Evolutionary conservation across 2,888 invertebrate species (phyloP).

Genomic region (Papilio protenor): DNA sequence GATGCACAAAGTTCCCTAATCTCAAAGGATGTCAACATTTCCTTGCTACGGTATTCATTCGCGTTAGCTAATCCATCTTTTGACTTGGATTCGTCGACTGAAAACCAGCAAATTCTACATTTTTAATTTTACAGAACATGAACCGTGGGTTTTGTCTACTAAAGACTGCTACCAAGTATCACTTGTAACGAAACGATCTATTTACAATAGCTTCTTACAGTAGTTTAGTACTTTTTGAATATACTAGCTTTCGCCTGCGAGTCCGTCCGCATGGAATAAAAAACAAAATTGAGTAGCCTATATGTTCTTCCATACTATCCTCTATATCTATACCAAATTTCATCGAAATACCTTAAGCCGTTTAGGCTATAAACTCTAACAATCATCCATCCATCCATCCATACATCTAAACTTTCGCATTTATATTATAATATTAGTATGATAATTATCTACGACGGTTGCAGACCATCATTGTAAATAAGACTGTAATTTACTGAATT

Average conservation of each 20-base stretch:
- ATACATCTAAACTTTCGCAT: too few relatives aligned
- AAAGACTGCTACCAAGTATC: neutral
- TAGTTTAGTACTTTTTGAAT: neutral
- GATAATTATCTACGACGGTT: neutral
- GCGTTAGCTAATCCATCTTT: slow-evolving; percentile 9
- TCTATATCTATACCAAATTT: too few relatives aligned
- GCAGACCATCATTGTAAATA: neutral
- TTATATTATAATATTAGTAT: too few relatives aligned
- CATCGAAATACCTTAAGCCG: too few relatives aligned
- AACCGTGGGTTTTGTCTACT: neutral
- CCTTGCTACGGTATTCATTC: slow-evolving; percentile 3
- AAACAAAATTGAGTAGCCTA: too few relatives aligned
- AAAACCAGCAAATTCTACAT: slow-evolving; percentile 19
- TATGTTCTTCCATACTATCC: too few relatives aligned
- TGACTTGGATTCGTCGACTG: neutral
- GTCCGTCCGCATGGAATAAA: too few relatives aligned
- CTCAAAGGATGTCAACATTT: neutral
- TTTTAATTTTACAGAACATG: slow-evolving; percentile 1
- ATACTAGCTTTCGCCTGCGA: too few relatives aligned
- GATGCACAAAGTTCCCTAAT: neutral
- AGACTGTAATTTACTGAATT: too few relatives aligned
- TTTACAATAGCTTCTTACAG: neutral
- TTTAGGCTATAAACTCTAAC: too few relatives aligned
- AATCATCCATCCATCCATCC: too few relatives aligned
- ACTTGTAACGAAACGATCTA: neutral